Evolutionary conservation across 1,140 invertebrate species (phyloP).

Genomic region (Ceratosolen solmsi): DNA sequence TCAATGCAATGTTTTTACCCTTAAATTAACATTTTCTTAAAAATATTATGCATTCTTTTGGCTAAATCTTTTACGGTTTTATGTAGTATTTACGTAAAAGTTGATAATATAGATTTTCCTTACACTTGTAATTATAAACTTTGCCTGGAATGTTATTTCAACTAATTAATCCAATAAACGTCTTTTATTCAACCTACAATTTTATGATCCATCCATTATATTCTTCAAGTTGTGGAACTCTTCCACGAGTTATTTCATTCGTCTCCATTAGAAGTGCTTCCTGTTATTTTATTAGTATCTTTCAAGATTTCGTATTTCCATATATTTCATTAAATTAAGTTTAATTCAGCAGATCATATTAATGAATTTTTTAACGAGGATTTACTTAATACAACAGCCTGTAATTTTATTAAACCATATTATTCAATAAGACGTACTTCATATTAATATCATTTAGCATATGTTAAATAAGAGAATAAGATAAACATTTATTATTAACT

Average conservation of each 20-base stretch:
- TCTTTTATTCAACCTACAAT: constrained; percentile 6
- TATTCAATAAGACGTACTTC: not conserved
- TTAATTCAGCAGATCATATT: constrained; percentile 7
- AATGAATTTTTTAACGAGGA: constrained; percentile 2
- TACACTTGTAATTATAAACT: not conserved
- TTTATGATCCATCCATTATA: constrained; percentile 3
- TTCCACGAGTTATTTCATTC: constrained; percentile 15
- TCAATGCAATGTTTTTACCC: too few species aligned
- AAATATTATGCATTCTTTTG: too few species aligned
- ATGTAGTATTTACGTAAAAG: too few species aligned
- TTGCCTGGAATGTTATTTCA: not conserved
- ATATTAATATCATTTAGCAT: not conserved
- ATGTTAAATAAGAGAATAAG: too few species aligned
- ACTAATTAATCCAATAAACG: constrained; percentile 5
- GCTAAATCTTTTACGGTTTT: too few species aligned
- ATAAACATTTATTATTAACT: too few species aligned
- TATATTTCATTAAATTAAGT: constrained; percentile 11
- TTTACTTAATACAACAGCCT: not conserved
- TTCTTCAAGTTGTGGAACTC: not conserved
- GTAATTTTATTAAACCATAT: not conserved
- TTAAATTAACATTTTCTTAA: too few species aligned
- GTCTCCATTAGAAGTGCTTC: constrained; percentile 22
- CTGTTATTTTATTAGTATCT: constrained; percentile 4
- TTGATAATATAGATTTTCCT: too few species aligned
- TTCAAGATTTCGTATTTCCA: not conserved